Base-by-base conservation (phyloP, 2,888 invertebrate species). In the Aporophyla nigra region DNA sequence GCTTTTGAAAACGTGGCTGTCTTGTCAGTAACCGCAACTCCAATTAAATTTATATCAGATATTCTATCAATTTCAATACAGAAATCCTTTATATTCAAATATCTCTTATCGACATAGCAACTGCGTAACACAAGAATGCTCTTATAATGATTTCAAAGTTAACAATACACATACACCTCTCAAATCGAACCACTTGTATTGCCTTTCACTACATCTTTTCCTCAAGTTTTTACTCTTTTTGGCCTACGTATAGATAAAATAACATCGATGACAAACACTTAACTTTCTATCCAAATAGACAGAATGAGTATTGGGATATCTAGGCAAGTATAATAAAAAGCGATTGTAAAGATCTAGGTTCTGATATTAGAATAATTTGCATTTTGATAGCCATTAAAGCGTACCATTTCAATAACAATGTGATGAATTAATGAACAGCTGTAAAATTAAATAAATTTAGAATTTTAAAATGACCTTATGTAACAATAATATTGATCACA, bases 171-270 rank as follows among this genome's bases (percentile, higher is more conserved):
- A 56, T 61, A 59, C 53, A 58, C 21, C 75, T 83, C 40, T 73
- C 56, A 70, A 78, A 85, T 66, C 54, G 63, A 70, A 74, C 40
- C 10, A 54, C 58, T 69, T 43, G 33, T 14, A 27, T 27, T 80
- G 51, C 84, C 85, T 85, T 85, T 85, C 85, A 85, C 85, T 58
- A n/a, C 0, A 56, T 81, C 61, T 71, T 76, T 73, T 76, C 33
- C n/a, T 71, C 33, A 58, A n/a, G 9, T 54, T 67, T 40, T 76
- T 67, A 14, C 80, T 68, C 27, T 66, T 74, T 65, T 80, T 78
- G 40, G 14, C 19, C 2, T 56, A 24, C 33, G 24, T 40, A 58
- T 27, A 46, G 43, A 40, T 40, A 40, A 65, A 65, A 65, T 79
- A 67, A 71, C 72, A 62, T 40, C n/a, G 43, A 59, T 62, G 65